Evolutionary conservation across 2,113 vertebrate species (phyloP).

Genomic region (Piliocolobus tephrosceles): DNA sequence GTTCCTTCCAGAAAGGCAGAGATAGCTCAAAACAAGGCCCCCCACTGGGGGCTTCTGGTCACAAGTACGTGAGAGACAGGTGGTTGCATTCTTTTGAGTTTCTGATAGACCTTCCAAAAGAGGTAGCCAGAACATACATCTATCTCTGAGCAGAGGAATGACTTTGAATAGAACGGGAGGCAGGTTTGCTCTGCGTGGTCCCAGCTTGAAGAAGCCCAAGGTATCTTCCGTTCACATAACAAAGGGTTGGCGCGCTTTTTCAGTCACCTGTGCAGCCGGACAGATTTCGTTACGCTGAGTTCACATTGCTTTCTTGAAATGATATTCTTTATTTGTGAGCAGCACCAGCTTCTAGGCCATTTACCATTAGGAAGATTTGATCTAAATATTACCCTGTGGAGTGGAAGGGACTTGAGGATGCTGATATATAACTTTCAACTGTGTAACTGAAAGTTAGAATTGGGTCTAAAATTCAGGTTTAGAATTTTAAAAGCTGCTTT

Average conservation of each 20-base stretch:
- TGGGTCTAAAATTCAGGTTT: not conserved
- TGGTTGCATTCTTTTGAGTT: too few species aligned
- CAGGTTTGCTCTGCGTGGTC: too few species aligned
- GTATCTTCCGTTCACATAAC: not conserved
- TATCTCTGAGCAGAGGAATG: too few species aligned
- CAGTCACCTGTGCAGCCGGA: rapidly evolving
- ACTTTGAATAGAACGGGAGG: too few species aligned
- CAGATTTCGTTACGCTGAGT: rapidly evolving
- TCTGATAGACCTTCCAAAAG: too few species aligned
- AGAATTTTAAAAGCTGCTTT: not conserved
- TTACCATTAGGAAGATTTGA: not conserved
- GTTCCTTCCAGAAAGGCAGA: too few species aligned
- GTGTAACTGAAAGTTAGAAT: not conserved
- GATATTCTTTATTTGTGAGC: not conserved
- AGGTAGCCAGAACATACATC: too few species aligned
- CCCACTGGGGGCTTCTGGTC: too few species aligned
- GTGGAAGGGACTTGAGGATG: not conserved
- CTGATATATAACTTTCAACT: not conserved
- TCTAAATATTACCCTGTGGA: not conserved
- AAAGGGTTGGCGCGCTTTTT: not conserved
- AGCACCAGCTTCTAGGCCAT: rapidly evolving
- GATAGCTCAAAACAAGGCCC: too few species aligned
- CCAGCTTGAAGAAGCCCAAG: too few species aligned
- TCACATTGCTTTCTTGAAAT: not conserved
- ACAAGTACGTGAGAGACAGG: too few species aligned